Conservation (phyloP, 1,140 invertebrate species). For the Rhopalosiphum maidis region DNA sequence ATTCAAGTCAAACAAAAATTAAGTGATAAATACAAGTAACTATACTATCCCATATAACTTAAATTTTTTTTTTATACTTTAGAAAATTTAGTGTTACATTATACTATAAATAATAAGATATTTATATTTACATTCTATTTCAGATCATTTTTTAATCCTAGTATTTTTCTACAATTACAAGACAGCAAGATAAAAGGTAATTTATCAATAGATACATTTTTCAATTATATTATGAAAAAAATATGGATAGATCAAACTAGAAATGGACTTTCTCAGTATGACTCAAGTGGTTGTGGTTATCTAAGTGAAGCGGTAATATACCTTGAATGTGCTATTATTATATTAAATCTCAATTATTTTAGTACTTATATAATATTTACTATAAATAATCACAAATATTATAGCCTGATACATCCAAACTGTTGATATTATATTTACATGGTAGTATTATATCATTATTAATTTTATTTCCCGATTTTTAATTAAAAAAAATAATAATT, state of each 20-base stretch:
- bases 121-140: conserved; percentile 57
- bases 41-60: neutral
- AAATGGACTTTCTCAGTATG: conserved; percentile 91
- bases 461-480: neutral
- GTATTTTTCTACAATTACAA: conserved; percentile 85
- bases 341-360: neutral
- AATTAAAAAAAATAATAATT: neutral
- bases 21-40: conserved; percentile 35
- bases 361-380: neutral
- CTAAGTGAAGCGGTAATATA: conserved; percentile 79
- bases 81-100: neutral
- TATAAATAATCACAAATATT: neutral
- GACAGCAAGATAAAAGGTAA: conserved; percentile 82
- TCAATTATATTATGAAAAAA: conserved; percentile 95
- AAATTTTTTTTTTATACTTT: neutral
- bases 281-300: conserved; percentile 91
- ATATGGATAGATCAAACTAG: conserved; percentile 93
- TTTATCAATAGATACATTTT: conserved; percentile 82
- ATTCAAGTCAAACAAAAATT: conserved; percentile 13
- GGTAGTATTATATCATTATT: neutral
- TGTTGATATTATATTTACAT: neutral
- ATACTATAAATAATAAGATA: neutral
- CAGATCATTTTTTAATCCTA: conserved; percentile 81
- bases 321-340: conserved; percentile 58
- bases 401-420: neutral